Evolutionary conservation across 2,113 vertebrate genomes (phyloP).

Genomic region (Cavia porcellus): DNA sequence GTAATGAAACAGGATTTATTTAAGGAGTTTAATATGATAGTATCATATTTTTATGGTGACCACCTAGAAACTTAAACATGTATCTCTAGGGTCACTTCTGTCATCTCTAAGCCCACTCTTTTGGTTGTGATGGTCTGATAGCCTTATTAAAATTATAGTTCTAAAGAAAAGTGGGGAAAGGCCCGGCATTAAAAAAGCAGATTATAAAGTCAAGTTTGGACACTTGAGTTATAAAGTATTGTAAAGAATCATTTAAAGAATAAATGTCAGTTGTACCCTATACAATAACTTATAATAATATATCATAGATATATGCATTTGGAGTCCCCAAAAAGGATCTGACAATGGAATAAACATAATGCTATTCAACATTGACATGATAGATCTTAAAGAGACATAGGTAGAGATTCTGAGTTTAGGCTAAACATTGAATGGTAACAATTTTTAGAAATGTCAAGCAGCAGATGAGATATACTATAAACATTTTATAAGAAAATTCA

Average conservation of each 20-base stretch:
- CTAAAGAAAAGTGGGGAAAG: constrained; percentile 34
- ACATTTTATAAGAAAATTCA: constrained; percentile 76
- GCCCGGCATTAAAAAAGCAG: constrained; percentile 34
- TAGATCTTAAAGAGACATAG: constrained; percentile 53
- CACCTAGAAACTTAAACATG: background rate
- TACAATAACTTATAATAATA: constrained; percentile 1
- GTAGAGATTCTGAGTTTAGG: constrained; percentile 77
- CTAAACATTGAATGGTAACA: constrained; percentile 65
- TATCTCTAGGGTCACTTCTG: background rate
- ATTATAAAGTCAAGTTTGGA: constrained; percentile 4
- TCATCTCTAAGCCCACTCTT: background rate
- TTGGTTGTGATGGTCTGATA: background rate
- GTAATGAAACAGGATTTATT: constrained; percentile 58
- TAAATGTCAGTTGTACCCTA: background rate
- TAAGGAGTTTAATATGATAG: background rate
- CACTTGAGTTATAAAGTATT: constrained; percentile 3
- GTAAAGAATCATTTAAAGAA: constrained; percentile 16
- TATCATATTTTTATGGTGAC: constrained; percentile 2
- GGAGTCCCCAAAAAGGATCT: constrained; percentile 52
- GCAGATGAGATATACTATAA: constrained; percentile 62
- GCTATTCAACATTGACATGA: constrained; percentile 38
- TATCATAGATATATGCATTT: background rate
- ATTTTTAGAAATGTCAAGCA: constrained; percentile 75
- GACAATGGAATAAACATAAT: constrained; percentile 17
- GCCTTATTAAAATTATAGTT: constrained; percentile 34